phyloP scores from a whole-genome alignment of 1,140 invertebrate genomes.

The Drosophila pectinifera region DNA sequence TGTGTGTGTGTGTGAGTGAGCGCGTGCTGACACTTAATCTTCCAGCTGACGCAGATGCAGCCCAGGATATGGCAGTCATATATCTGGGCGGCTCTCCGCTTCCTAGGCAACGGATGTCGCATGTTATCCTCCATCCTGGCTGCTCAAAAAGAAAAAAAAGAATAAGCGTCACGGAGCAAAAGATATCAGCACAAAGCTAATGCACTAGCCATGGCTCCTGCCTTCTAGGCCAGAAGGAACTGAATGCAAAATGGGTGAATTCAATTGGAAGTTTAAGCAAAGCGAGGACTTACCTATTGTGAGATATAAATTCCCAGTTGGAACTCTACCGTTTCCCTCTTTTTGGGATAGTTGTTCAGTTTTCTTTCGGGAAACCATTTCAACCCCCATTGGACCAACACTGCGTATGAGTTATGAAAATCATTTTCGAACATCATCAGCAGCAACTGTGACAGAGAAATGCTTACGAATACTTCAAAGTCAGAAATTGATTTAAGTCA shows the following conservation, averaged over 20 bases:
- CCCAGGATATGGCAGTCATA: constrained; percentile 72
- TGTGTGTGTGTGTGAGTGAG: constrained; percentile 20
- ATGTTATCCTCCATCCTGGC: constrained; percentile 35
- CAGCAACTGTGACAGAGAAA: constrained; percentile 60
- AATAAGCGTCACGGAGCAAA: background rate
- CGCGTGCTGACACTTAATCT: constrained; percentile 78
- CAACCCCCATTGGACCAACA: constrained; percentile 28
- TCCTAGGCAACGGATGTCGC: constrained; percentile 47
- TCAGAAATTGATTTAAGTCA: constrained; percentile 83
- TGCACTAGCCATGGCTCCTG: constrained; percentile 17
- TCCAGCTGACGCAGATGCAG: constrained; percentile 75
- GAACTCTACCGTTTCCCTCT: background rate
- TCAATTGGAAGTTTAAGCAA: constrained; percentile 21
- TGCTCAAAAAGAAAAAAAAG: constrained; percentile 6
- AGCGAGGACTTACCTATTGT: constrained; percentile 7
- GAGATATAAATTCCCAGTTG: too few species aligned
- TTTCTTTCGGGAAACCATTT: background rate
- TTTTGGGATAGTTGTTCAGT: background rate
- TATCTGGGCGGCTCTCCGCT: constrained; percentile 56
- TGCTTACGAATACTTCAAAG: constrained; percentile 76
- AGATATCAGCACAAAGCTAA: constrained; percentile 8
- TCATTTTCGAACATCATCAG: constrained; percentile 51
- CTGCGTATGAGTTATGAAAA: constrained; percentile 76
- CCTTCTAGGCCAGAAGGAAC: constrained; percentile 8
- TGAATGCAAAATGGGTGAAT: constrained; percentile 22